A percentile compares a stretch with the other conserved stretches of the same genome.
Conservation (phyloP, 2,113 vertebrate species). For the Heterotis niloticus region DNA sequence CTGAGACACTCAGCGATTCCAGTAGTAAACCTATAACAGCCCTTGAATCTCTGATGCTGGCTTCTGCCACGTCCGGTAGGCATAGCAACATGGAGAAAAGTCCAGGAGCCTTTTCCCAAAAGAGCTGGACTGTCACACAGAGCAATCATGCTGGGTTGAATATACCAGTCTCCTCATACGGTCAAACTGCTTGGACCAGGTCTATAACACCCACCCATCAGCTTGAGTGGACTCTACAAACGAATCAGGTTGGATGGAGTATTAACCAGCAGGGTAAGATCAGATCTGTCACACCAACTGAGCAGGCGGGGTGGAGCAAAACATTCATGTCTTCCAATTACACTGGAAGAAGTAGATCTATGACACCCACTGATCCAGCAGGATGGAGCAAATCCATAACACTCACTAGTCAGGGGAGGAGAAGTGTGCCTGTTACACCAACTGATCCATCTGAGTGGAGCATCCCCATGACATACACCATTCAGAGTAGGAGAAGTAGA, state of each 20-base stretch:
- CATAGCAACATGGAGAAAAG: neutral
- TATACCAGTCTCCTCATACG: neutral
- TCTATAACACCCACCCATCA: conserved; percentile 3
- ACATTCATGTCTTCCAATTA: neutral
- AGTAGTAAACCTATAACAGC: neutral
- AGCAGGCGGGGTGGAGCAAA: neutral
- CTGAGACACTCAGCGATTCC: neutral
- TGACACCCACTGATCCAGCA: neutral
- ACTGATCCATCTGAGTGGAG: neutral
- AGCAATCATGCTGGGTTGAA: neutral
- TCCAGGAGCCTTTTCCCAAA: neutral
- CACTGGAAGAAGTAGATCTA: neutral
- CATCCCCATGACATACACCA: neutral
- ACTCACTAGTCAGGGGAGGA: neutral
- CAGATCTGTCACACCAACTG: neutral
- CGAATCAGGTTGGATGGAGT: neutral
- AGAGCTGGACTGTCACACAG: neutral
- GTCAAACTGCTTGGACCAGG: neutral
- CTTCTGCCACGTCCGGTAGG: neutral
- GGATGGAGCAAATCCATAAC: neutral
- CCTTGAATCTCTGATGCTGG: neutral
- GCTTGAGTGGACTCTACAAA: neutral
- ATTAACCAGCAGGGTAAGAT: neutral
- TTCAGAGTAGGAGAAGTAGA: neutral
- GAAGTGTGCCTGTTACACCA: neutral